These are phyloP conservation scores for Syrista parreyssii DNA, from an alignment of 2,888 invertebrate species.

Conservation along the genomic window DNA sequence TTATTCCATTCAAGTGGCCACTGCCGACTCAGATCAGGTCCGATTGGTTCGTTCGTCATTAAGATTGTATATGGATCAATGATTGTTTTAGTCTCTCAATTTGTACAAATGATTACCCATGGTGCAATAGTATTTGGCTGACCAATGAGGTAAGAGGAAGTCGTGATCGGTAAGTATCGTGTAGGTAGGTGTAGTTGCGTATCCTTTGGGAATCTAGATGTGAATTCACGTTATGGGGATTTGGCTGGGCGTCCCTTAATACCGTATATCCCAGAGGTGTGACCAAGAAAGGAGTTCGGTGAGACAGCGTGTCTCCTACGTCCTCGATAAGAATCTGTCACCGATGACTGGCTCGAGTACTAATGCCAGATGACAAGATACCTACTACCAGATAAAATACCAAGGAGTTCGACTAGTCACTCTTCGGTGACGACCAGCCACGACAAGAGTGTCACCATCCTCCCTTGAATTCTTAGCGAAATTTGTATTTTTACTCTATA, in stretches of 20 bases:
- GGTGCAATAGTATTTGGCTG: background rate
- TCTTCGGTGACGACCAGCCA: slow-evolving; percentile 17
- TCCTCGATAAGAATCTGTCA: slow-evolving; percentile 60
- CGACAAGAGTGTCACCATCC: slow-evolving; percentile 26
- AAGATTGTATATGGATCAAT: slow-evolving; percentile 33
- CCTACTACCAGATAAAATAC: slow-evolving; percentile 57
- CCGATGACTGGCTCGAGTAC: slow-evolving; percentile 41
- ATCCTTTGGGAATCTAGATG: background rate
- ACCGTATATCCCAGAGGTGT: slow-evolving; percentile 32
- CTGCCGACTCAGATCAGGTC: slow-evolving; percentile 34
- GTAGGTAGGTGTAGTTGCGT: background rate
- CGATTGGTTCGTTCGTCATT: slow-evolving; percentile 43
- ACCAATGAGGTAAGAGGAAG: background rate
- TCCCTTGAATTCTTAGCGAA: slow-evolving; percentile 11
- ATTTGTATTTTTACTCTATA: background rate
- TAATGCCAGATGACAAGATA: slow-evolving; percentile 58
- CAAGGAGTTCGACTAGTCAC: slow-evolving; percentile 48
- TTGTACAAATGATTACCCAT: background rate
- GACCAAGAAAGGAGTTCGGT: slow-evolving; percentile 41
- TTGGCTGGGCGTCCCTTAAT: background rate
- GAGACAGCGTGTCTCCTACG: slow-evolving; percentile 59
- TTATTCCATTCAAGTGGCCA: slow-evolving; percentile 54
- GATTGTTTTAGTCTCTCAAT: background rate
- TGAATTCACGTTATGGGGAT: background rate
- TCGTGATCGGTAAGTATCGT: background rate